Evolutionary conservation across 2,888 invertebrate genomes (phyloP).

Genomic region (Meteorus cinctellus): DNA sequence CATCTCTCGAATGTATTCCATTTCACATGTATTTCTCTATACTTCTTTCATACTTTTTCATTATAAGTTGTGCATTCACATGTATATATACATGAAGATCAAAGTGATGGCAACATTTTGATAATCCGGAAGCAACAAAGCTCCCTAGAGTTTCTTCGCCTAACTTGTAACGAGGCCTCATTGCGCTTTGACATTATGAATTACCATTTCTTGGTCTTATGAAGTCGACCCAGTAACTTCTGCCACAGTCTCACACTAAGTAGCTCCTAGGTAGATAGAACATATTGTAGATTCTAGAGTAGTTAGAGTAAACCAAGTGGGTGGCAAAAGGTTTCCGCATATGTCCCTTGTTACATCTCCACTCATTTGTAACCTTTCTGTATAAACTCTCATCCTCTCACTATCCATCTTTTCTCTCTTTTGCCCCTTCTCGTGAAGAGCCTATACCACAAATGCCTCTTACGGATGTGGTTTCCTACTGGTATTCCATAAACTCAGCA

Average conservation of each 20-base stretch:
- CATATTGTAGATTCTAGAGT: constrained; percentile 49
- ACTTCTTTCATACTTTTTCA: not conserved
- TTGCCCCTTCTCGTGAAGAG: constrained; percentile 46
- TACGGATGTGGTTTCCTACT: constrained; percentile 59
- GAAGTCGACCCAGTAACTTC: constrained; percentile 52
- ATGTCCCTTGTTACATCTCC: constrained; percentile 22
- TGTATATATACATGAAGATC: not conserved
- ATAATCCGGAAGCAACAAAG: constrained; percentile 29
- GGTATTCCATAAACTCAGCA: constrained; percentile 49
- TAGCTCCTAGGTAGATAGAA: constrained; percentile 53
- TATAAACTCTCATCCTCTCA: not conserved
- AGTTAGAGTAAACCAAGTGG: constrained; percentile 58
- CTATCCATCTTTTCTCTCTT: not conserved
- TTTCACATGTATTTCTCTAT: not conserved
- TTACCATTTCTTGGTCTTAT: constrained; percentile 55
- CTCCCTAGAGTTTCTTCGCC: constrained; percentile 20
- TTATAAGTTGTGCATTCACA: not conserved
- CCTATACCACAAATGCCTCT: constrained; percentile 57
- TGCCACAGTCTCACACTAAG: constrained; percentile 51
- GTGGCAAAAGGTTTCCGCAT: constrained; percentile 45
- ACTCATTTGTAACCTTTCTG: constrained; percentile 1
- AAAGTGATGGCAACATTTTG: constrained; percentile 24
- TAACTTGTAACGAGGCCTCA: constrained; percentile 35
- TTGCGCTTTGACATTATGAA: constrained; percentile 57
- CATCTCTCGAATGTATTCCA: not conserved